Evolutionary conservation across 2,113 vertebrate species (phyloP).

Genomic region (Rousettus leschenaultii): DNA sequence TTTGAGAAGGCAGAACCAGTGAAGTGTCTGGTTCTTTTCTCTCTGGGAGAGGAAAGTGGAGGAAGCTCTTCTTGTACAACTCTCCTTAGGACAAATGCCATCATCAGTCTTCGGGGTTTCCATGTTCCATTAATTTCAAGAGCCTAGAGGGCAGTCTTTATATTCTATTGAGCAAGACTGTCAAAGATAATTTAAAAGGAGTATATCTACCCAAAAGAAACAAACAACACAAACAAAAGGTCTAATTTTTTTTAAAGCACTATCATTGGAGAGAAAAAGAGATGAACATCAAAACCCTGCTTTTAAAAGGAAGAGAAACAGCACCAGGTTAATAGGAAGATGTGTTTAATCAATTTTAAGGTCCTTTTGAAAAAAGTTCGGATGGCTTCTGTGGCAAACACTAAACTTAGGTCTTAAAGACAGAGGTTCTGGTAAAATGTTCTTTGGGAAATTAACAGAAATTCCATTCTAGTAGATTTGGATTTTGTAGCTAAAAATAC

Average conservation of each 20-base stretch:
- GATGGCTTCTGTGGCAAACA: conserved; percentile 15
- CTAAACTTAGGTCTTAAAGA: conserved; percentile 41
- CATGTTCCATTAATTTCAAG: background rate
- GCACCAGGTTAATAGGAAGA: background rate
- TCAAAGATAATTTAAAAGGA: background rate
- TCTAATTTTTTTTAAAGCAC: background rate
- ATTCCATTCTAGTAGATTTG: conserved; percentile 38
- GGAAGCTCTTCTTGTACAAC: background rate
- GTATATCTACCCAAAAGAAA: background rate
- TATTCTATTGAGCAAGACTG: background rate
- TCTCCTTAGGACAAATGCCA: background rate
- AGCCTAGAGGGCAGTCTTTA: background rate
- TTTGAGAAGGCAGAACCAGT: background rate
- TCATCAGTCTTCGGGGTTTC: background rate
- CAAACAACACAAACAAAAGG: background rate
- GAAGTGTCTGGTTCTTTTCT: background rate
- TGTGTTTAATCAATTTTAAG: background rate
- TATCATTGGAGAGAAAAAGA: conserved; percentile 14
- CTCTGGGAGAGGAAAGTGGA: background rate
- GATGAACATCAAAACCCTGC: background rate
- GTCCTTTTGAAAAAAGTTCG: conserved; percentile 9
- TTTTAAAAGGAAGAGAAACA: background rate
- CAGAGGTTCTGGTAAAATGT: background rate
- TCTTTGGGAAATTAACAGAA: conserved; percentile 52
- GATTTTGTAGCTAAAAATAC: conserved; percentile 67